Evolutionary conservation across 2,888 invertebrate species (phyloP).

Genomic region (Pollenia griseotomentosa): DNA sequence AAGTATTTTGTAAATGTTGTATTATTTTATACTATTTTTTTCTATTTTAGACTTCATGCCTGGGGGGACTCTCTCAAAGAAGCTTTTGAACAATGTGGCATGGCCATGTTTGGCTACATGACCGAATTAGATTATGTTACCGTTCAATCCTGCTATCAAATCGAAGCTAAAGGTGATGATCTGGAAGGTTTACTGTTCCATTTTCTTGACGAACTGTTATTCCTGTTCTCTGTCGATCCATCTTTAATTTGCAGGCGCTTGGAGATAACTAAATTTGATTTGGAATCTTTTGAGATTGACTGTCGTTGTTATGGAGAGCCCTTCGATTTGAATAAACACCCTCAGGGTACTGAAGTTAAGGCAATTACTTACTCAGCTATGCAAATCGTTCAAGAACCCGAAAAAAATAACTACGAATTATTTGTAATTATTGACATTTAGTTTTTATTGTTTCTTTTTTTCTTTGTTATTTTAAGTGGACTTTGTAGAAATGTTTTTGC

Average conservation of each 20-base stretch:
- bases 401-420: constrained; percentile 91
- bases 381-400: constrained; percentile 92
- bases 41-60: constrained; percentile 89
- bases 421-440: constrained; percentile 99
- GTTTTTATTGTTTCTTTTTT: constrained; percentile 46
- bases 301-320: constrained; percentile 96
- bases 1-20: constrained; percentile 85
- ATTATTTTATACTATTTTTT: neutral
- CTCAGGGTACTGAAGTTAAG: constrained; percentile 99
- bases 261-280: constrained; percentile 93
- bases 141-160: constrained; percentile 90
- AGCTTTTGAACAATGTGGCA: constrained; percentile 97
- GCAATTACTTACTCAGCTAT: constrained; percentile 99
- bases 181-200: constrained; percentile 94
- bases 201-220: constrained; percentile 97
- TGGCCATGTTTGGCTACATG: constrained; percentile 99
- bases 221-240: constrained; percentile 96
- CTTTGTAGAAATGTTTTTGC: constrained; percentile 29
- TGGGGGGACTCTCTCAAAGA: constrained; percentile 96
- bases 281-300: constrained; percentile 91
- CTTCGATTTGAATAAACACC: constrained; percentile 96
- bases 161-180: constrained; percentile 96
- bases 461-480: constrained; percentile 66
- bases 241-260: constrained; percentile 94
- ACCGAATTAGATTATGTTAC: constrained; percentile 94